phyloP scores from a whole-genome alignment of 2,797 vertebrate genomes.

The Tapera naevia region DNA sequence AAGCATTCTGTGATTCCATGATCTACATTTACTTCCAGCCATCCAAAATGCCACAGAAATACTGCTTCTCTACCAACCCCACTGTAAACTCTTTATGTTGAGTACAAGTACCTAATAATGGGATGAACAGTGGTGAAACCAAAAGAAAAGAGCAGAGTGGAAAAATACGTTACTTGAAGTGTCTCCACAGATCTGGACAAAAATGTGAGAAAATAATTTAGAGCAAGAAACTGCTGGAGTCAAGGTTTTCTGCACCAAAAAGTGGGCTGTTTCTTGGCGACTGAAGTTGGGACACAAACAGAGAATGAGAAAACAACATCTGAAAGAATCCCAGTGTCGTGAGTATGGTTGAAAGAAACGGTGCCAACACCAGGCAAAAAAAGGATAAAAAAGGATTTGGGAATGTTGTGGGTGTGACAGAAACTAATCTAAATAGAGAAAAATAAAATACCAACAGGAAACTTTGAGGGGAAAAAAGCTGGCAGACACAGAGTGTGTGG shows the following conservation, averaged over 20 bases:
- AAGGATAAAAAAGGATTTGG: not conserved
- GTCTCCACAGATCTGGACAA: not conserved
- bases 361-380: not conserved
- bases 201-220: not conserved
- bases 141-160: not conserved
- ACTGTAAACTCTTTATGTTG: not conserved
- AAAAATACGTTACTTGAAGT: not conserved
- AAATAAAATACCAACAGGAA: conserved; percentile 46
- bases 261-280: not conserved
- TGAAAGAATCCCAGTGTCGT: not conserved
- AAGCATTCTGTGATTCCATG: too few species aligned
- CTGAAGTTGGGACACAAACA: not conserved
- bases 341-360: not conserved
- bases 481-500: not conserved
- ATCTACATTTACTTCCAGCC: not conserved
- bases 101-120: not conserved
- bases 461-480: not conserved
- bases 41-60: not conserved
- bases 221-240: not conserved
- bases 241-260: not conserved
- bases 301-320: not conserved
- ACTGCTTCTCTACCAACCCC: not conserved
- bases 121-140: not conserved
- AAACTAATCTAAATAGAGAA: not conserved
- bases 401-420: conserved; percentile 35